Percentiles rank a stretch among this genome's conserved stretches.
These are phyloP conservation scores for Acleris emargana DNA, from an alignment of 2,888 invertebrate genomes.

Conservation along the genomic window DNA sequence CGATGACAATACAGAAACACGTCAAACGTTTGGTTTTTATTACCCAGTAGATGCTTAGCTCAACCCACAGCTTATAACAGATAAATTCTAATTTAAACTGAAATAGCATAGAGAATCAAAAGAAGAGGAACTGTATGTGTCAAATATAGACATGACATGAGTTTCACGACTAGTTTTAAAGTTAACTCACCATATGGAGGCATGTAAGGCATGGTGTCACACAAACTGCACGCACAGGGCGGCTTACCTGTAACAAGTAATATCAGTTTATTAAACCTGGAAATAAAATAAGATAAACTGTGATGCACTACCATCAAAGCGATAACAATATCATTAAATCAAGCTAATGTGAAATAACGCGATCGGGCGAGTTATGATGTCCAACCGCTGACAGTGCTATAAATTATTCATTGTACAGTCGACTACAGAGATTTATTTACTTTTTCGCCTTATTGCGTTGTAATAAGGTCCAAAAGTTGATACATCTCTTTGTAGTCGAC, in stretches of 20 bases:
- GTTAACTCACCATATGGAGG: conserved; percentile 64
- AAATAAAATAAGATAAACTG: conserved; percentile 27
- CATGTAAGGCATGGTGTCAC: conserved; percentile 56
- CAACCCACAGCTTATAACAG: no score
- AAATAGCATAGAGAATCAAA: no score
- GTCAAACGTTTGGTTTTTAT: no score
- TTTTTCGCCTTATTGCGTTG: no score
- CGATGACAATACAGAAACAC: no score
- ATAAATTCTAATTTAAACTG: no score
- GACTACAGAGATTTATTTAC: background rate
- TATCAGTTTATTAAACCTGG: conserved; percentile 17
- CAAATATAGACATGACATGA: no score
- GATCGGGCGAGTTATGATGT: conserved; percentile 29
- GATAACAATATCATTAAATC: conserved; percentile 30
- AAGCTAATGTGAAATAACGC: conserved; percentile 22
- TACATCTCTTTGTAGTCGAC: no score
- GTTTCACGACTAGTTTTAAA: no score
- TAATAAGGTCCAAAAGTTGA: no score
- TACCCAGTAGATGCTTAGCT: no score
- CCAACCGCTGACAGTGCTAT: conserved; percentile 39
- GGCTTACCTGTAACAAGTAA: conserved; percentile 76
- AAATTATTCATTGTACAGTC: conserved; percentile 41
- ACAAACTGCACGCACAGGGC: conserved; percentile 60
- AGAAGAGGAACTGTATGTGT: no score
- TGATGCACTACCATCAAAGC: conserved; percentile 21